Evolutionary conservation across 1,140 invertebrate species (phyloP), one percentile per base, ranked within the genome.

Genomic region (Drosophila fuyamai): DNA sequence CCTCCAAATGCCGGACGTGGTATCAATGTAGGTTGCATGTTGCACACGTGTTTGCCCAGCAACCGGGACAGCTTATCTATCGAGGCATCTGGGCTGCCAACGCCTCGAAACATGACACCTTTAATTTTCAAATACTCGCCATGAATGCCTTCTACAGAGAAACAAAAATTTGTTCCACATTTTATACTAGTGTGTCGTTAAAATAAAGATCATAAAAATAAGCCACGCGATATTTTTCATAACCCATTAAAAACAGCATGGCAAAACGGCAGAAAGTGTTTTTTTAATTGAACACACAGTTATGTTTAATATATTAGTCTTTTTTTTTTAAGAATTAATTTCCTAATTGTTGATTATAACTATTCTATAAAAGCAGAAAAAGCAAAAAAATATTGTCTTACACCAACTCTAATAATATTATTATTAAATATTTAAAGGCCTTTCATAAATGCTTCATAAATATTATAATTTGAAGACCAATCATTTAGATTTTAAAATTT

Each of bases 21-120:
- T 73, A 56, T 75, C 56, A 61, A 67, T 75, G 70, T 79, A 56
- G 54, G 70, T 72, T 77, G 76, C 65, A 79, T 67, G 60, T 47
- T 71, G 63, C 59, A 72, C 41, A 48, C 46, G 44, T 79, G 68
- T 72, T 63, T 72, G 74, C 38, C 46, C 55, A 53, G 71, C 50
- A 77, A 59, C 66, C 61, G 46, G 77, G 66, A 79, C 74, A 89
- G 81, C 85, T 89, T 78, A 89, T 89, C 84, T 90, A 89, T 89
- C 71, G 74, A 90, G 84, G 84, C 80, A 89, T 89, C 84, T 75
- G 66, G 80, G 85, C 76, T 81, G 77, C 60, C 59, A 63, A 36
- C 61, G 79, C 79, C 82, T 76, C 76, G 44, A 41, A 85, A 88
- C 84, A 86, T 89, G 84, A 88, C 80, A 89, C 72, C 67, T 88